These are phyloP conservation scores for Siniperca obscura DNA, from an alignment of 2,797 vertebrate genomes.

Conservation along the genomic window DNA sequence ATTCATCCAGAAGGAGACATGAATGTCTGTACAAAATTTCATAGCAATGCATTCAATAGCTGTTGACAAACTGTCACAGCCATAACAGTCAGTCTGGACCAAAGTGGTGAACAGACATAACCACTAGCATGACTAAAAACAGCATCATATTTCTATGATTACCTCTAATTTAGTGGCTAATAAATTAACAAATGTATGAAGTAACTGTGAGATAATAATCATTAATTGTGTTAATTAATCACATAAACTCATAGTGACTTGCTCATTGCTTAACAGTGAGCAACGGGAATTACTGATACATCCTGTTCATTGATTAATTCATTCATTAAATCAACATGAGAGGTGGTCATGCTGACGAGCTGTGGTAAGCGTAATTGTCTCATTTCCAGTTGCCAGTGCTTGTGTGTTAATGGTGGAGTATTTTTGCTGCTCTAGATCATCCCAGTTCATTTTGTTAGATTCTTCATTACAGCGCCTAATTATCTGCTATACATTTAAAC, in stretches of 20 bases:
- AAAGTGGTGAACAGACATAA: too few species aligned
- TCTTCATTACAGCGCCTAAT: too few species aligned
- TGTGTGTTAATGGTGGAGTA: too few species aligned
- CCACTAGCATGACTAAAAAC: background rate
- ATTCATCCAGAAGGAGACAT: background rate
- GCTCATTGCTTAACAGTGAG: slow-evolving; percentile 1
- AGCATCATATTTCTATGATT: background rate
- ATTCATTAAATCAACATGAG: slow-evolving; percentile 4
- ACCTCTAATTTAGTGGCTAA: background rate
- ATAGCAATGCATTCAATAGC: background rate
- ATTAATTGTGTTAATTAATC: slow-evolving; percentile 15
- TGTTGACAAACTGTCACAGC: too few species aligned
- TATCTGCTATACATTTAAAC: too few species aligned
- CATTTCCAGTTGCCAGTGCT: too few species aligned
- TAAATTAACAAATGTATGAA: background rate
- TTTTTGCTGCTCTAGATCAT: too few species aligned
- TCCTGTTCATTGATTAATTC: slow-evolving; percentile 4
- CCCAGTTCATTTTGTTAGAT: too few species aligned
- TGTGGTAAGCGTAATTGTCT: too few species aligned
- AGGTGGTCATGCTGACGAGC: background rate
- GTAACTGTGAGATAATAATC: background rate
- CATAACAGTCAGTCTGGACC: too few species aligned
- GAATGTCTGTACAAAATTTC: background rate
- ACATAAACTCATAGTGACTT: background rate
- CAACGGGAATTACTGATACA: slow-evolving; percentile 6